These are phyloP conservation scores for Meandrina meandrites DNA, from an alignment of 92 coral and sea anemone genomes.

Conservation along the genomic window DNA sequence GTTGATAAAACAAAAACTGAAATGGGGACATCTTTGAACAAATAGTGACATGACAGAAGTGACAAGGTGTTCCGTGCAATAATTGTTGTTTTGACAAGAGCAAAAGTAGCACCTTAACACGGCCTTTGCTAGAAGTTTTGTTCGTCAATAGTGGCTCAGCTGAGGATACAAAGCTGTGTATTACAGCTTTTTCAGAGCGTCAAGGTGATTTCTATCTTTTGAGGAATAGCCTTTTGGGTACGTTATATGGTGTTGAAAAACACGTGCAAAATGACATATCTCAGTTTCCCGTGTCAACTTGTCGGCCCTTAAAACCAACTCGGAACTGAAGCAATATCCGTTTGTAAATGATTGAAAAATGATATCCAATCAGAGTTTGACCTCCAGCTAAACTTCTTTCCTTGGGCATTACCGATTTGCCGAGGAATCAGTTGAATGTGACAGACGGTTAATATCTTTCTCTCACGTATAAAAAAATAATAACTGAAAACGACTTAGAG, in stretches of 20 bases:
- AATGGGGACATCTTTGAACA: neutral
- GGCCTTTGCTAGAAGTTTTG: neutral
- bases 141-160: neutral
- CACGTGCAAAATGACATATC: neutral
- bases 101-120: neutral
- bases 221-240: neutral
- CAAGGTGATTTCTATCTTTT: neutral
- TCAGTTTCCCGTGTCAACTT: neutral
- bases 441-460: neutral
- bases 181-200: neutral
- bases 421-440: neutral
- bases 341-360: neutral
- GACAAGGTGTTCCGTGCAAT: neutral
- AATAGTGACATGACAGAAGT: neutral
- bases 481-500: too few species aligned
- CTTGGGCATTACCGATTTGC: neutral
- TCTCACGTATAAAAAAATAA: too few species aligned
- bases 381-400: neutral
- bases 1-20: neutral
- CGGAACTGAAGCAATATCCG: neutral
- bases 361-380: neutral
- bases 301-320: neutral
- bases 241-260: neutral
- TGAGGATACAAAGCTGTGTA: slow-evolving; percentile 11
- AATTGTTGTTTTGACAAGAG: neutral